Evolutionary conservation across 1,140 invertebrate genomes (phyloP), one percentile per base, ranked within the genome.

Genomic region (Colletes latitarsis): DNA sequence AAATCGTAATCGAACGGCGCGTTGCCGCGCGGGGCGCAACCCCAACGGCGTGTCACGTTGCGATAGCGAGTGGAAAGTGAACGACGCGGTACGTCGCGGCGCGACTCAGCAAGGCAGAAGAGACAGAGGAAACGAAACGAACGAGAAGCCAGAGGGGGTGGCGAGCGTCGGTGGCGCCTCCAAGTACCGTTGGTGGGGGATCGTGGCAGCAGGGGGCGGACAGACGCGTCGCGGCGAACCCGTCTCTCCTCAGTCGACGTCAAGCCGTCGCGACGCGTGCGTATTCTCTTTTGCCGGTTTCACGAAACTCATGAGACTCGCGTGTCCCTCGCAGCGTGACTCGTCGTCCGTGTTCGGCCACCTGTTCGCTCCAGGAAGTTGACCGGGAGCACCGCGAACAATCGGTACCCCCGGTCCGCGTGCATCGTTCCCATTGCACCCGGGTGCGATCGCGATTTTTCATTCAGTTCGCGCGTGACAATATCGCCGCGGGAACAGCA

Each of bases 201-300:
- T 60, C 60, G 63, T 60, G 66, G 41, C n/a, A 73, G 73, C 67
- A 72, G 84, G 84, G 64, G 72, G 66, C 82, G 74, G 67, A 78
- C 82, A 80, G 88, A 89, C 90, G 91, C 86, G 84, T 88, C 86
- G 84, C 81, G 86, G 86, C 86, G 82, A 64, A 82, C 21, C 69
- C 86, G 82, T 77, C 71, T 76, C 79, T 82, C 88, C 76, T 91
- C 89, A 93, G 92, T 93, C 92, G 91, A 91, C 91, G 92, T 91
- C 89, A 90, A 89, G 87, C 91, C 91, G 92, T 92, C 91, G 91
- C 89, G 89, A 91, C 91, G 91, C 85, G 88, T 89, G 84, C 86
- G 90, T 91, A 81, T 86, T 85, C 83, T 78, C 77, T 85, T 81
- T 66, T 57, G 83, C 82, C 87, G 81, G 73, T 77, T 77, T 76